Evolutionary conservation across 2,888 invertebrate species (phyloP).

Genomic region (Coelogynopora nodosa): DNA sequence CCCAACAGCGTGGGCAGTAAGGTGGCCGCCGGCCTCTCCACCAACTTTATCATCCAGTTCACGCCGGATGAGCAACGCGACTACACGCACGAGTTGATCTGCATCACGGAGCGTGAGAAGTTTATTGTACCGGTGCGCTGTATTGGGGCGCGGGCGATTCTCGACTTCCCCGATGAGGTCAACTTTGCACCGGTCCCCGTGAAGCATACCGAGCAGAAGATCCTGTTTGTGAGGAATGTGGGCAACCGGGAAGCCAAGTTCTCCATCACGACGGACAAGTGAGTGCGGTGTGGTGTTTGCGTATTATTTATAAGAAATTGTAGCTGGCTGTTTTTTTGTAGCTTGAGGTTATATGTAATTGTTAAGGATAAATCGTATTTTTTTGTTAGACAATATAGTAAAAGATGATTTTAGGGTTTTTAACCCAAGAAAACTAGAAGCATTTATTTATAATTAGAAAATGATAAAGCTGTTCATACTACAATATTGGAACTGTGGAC

Average conservation of each 20-base stretch:
- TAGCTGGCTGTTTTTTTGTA: no score
- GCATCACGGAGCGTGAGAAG: constrained; percentile 61
- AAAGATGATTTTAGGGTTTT: no score
- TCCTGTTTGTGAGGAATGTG: constrained; percentile 66
- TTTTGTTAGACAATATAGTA: no score
- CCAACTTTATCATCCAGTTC: constrained; percentile 68
- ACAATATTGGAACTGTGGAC: no score
- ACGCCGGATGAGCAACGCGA: constrained; percentile 64
- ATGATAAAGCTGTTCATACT: no score
- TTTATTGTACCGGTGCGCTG: constrained; percentile 63
- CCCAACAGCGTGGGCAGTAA: constrained; percentile 63
- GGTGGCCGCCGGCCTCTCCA: constrained; percentile 71
- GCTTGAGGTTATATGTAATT: no score
- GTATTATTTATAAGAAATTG: no score
- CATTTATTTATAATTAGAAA: no score
- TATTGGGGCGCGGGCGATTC: constrained; percentile 66
- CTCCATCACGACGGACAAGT: constrained; percentile 63
- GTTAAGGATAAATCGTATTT: no score
- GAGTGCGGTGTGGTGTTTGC: constrained; percentile 50
- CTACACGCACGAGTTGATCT: constrained; percentile 61
- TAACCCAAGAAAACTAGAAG: no score
- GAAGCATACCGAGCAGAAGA: constrained; percentile 64
- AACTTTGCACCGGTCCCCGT: constrained; percentile 64
- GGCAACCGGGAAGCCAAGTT: constrained; percentile 65
- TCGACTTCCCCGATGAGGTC: constrained; percentile 67